Evolutionary conservation across 2,888 invertebrate species (phyloP).

Genomic region (Drosophila picticornis): DNA sequence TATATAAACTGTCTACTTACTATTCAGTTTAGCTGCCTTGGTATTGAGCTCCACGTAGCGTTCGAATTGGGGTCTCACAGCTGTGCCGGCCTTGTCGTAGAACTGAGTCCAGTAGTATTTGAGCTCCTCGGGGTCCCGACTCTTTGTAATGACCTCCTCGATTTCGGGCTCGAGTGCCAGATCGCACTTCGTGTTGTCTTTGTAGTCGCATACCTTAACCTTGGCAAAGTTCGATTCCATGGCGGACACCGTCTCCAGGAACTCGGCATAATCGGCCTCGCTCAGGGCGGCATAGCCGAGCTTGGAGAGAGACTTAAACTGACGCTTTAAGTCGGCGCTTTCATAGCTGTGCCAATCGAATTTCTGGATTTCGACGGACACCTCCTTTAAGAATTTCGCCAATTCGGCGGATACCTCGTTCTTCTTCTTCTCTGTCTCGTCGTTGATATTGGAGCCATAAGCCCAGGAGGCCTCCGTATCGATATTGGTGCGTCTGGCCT

Average conservation of each 20-base stretch:
- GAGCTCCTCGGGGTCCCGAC: constrained; percentile 91
- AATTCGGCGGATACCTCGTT: constrained; percentile 81
- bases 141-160: constrained; percentile 88
- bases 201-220: constrained; percentile 91
- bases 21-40: constrained; percentile 90
- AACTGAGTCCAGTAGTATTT: constrained; percentile 92
- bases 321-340: constrained; percentile 89
- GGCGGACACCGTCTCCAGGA: constrained; percentile 88
- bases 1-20: constrained; percentile 84
- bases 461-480: constrained; percentile 89
- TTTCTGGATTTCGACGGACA: constrained; percentile 82
- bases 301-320: constrained; percentile 90
- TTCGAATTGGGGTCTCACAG: constrained; percentile 87
- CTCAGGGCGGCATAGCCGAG: constrained; percentile 91
- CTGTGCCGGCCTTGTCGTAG: constrained; percentile 90
- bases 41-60: constrained; percentile 89
- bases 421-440: constrained; percentile 88
- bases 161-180: constrained; percentile 91
- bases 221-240: constrained; percentile 93
- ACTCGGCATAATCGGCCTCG: constrained; percentile 88
- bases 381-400: constrained; percentile 84
- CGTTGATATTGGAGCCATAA: constrained; percentile 91
- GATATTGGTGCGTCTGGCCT: constrained; percentile 87
- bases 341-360: constrained; percentile 91
- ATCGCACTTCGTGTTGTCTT: constrained; percentile 88